Base-by-base conservation (phyloP, 2,797 vertebrate species). In the Silurus lanzhouensis region DNA sequence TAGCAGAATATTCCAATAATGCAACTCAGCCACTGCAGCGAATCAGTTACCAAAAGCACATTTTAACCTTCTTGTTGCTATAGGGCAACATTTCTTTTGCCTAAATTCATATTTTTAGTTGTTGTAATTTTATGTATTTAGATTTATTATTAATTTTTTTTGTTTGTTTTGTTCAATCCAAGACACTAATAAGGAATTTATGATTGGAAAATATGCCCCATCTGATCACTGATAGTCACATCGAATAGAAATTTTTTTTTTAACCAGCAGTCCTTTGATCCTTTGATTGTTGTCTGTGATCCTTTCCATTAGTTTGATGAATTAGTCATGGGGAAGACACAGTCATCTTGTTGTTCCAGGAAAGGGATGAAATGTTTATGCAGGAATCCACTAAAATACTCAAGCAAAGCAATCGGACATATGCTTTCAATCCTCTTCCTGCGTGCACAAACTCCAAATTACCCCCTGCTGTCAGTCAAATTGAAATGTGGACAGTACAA, bases 361-460 rank as follows among this genome's bases (percentile, higher is more conserved):
- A 44, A 63, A 80, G 60, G n/a, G 31, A 20, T 15, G 52, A 74
- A 87, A 84, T 67, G 86, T 85, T 89, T 85, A 84, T 84, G 55
- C 52, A 72, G 86, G 81, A 81, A 82, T 78, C 77, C 72, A 61
- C 22, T 60, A 58, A 78, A 64, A 8, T 20, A 22, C 57, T 66
- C 25, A 7, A 46, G 82, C 6, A 9, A 57, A 71, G 61, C 66
- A 14, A 55, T 71, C 2, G 57, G 60, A 67, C 85, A 85, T 82
- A 77, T 87, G 86, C 78, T 89, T 89, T 87, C 84, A 82, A 86
- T 87, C 58, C 75, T 78, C 20, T 67, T 48, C 46, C 61, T 78
- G 77, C 84, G 52, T 22, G 86, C 85, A 84, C 25, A 1, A 25
- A 20, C 77, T 20, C 67, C 66, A 52, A 83, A 70, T 81, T 67